Conservation (phyloP, 2,113 vertebrate species). For the Pygoscelis adeliae region DNA sequence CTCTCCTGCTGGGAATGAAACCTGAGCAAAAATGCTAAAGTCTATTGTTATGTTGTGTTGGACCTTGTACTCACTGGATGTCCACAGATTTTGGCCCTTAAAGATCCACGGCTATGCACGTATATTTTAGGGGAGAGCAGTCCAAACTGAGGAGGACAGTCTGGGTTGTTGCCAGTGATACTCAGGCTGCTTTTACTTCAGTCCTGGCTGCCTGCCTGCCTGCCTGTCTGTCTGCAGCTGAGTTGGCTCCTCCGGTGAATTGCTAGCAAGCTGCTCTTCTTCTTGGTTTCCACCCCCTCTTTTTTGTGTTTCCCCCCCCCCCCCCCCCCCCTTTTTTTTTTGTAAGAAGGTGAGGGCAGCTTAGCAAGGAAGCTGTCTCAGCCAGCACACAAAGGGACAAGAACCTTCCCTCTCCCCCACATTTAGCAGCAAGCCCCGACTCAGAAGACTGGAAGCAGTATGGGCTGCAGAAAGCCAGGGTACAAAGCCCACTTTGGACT, state of each 20-base stretch:
- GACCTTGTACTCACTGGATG: background rate
- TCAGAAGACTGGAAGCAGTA: background rate
- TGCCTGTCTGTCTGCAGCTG: slow-evolving; percentile 27
- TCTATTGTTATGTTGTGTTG: background rate
- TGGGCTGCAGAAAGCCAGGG: background rate
- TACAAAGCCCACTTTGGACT: background rate
- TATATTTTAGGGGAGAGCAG: background rate
- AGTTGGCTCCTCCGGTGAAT: background rate
- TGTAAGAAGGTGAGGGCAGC: background rate
- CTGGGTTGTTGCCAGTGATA: background rate
- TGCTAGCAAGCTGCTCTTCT: background rate
- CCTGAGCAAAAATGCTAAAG: background rate
- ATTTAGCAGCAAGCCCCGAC: background rate
- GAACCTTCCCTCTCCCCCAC: background rate
- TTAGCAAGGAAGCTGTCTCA: background rate
- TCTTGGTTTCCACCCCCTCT: background rate
- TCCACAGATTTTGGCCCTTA: background rate
- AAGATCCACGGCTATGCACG: background rate
- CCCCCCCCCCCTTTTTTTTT: no score
- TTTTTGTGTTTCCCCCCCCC: no score
- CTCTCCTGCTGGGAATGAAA: background rate
- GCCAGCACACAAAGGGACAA: background rate
- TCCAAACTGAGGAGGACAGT: background rate
- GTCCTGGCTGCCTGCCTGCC: slow-evolving; percentile 23
- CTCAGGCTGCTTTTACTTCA: slow-evolving; percentile 32